Percentiles rank a stretch among this genome's conserved stretches.
These are phyloP conservation scores for Anguilla pacifica DNA, from an alignment of 2,797 vertebrate species.

Conservation along the genomic window DNA sequence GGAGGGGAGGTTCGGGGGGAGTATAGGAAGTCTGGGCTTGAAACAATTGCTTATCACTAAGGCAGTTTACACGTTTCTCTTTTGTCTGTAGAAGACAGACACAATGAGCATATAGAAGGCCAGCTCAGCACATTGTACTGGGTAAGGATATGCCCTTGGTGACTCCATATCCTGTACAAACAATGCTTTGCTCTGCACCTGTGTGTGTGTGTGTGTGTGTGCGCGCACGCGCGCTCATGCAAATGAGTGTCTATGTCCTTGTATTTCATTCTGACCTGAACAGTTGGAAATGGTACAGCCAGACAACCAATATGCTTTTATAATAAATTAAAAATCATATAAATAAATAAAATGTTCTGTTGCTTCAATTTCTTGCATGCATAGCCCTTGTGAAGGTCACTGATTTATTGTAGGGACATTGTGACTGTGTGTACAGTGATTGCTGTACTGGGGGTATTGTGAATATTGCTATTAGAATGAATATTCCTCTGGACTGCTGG, in stretches of 20 bases:
- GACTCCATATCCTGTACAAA: constrained; percentile 22
- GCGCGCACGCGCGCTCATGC: neutral
- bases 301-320: neutral
- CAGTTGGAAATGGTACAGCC: neutral
- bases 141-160: constrained; percentile 23
- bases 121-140: constrained; percentile 18
- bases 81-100: constrained; percentile 15
- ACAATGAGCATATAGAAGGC: constrained; percentile 16
- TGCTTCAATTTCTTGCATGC: neutral
- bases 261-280: constrained; percentile 23
- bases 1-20: neutral
- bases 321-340: neutral
- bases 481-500: neutral
- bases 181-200: neutral
- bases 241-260: neutral
- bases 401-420: neutral
- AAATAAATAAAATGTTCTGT: neutral
- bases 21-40: neutral
- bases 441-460: neutral
- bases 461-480: neutral
- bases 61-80: neutral
- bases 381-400: neutral
- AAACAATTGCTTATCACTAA: constrained; percentile 10
- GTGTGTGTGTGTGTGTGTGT: neutral
- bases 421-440: neutral